Evolutionary conservation across 2,888 invertebrate species (phyloP).

Genomic region (Megalurothrips usitatus): DNA sequence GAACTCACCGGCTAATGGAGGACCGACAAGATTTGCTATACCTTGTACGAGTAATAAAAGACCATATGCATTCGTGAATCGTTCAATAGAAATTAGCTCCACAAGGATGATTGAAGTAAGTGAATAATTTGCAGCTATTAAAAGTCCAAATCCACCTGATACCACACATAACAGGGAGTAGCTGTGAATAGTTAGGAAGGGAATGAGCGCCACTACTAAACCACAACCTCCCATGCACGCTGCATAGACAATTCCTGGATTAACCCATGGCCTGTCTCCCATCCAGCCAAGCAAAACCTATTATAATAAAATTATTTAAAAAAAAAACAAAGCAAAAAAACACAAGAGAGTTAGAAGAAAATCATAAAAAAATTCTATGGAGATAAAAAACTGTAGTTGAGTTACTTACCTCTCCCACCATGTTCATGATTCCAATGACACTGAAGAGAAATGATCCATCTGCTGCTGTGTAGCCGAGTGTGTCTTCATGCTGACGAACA

Average conservation of each 20-base stretch:
- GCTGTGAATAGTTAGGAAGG: constrained; percentile 51
- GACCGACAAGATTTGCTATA: constrained; percentile 82
- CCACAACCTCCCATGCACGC: constrained; percentile 72
- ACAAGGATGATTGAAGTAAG: constrained; percentile 86
- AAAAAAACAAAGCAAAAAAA: constrained; percentile 12
- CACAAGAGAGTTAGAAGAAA: constrained; percentile 1
- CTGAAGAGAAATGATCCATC: constrained; percentile 78
- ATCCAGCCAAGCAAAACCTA: constrained; percentile 81
- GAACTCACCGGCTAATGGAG: constrained; percentile 74
- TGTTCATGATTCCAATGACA: constrained; percentile 81
- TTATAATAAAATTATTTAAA: background rate
- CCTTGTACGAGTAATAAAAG: constrained; percentile 83
- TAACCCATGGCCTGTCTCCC: constrained; percentile 75
- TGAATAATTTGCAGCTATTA: constrained; percentile 88
- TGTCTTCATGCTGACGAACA: constrained; percentile 63
- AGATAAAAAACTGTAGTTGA: constrained; percentile 19
- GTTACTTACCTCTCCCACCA: constrained; percentile 74
- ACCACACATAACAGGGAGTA: constrained; percentile 59
- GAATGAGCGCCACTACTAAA: constrained; percentile 60
- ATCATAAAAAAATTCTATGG: constrained; percentile 3
- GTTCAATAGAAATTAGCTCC: constrained; percentile 81
- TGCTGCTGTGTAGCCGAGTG: constrained; percentile 62
- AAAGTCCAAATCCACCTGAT: constrained; percentile 79
- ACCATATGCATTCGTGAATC: constrained; percentile 89
- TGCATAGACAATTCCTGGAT: constrained; percentile 75